Percentiles rank a stretch among this genome's conserved stretches.
Evolutionary conservation across 53 echinoderm and acorn worm genomes (phyloP).

Genomic region (Apostichopus leukothele): DNA sequence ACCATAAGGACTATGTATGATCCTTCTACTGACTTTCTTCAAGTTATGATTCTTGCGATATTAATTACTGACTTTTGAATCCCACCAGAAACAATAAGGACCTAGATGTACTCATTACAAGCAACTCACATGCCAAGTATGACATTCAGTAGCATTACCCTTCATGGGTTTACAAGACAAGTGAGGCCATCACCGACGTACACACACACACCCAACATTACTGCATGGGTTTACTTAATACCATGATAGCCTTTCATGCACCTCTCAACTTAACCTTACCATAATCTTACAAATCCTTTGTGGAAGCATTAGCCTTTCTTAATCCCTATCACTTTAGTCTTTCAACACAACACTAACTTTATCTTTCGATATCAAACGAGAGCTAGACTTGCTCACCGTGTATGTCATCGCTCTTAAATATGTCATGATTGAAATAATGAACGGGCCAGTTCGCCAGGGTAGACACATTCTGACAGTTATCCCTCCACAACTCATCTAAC

Average conservation of each 20-base stretch:
- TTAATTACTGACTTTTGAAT: too few relatives aligned
- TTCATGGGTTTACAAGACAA: too few relatives aligned
- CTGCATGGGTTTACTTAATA: too few relatives aligned
- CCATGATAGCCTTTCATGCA: not conserved
- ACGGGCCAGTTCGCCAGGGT: not conserved
- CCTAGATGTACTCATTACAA: too few relatives aligned
- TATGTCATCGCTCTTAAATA: not conserved
- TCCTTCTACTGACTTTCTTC: too few relatives aligned
- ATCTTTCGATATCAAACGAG: not conserved
- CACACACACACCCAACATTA: too few relatives aligned
- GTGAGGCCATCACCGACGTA: too few relatives aligned
- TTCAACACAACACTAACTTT: not conserved
- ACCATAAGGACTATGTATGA: too few relatives aligned
- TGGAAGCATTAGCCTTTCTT: not conserved
- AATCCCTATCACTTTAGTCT: not conserved
- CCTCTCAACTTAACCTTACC: not conserved
- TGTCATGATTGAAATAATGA: constrained; percentile 2
- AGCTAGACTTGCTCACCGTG: not conserved
- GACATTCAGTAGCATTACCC: too few relatives aligned
- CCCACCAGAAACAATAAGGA: too few relatives aligned
- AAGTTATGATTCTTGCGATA: too few relatives aligned
- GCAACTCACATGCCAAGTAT: too few relatives aligned
- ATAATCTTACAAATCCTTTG: not conserved
- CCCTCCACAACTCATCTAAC: constrained; percentile 1
- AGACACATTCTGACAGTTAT: constrained; percentile 14